These are phyloP conservation scores for Laodelphax striatellus DNA, from an alignment of 1,140 invertebrate genomes.

Conservation along the genomic window DNA sequence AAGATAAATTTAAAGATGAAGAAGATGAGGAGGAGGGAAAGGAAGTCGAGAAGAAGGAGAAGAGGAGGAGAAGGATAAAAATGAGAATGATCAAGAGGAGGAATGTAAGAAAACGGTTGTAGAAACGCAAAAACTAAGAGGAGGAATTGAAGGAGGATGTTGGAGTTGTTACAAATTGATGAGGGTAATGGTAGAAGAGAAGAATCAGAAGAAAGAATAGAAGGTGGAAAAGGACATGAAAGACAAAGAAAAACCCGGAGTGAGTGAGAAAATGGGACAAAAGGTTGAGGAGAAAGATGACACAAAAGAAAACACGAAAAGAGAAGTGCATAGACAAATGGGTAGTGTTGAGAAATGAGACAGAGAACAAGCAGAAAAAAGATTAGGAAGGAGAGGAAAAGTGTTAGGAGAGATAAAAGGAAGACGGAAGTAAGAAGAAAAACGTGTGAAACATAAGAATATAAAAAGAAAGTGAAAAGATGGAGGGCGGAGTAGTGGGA, in stretches of 20 bases:
- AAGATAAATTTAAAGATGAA: no score
- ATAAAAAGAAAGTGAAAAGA: constrained; percentile 4
- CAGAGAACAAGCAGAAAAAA: background rate
- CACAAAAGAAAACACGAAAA: no score
- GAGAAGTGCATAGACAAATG: no score
- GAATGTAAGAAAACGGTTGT: background rate
- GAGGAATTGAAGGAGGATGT: background rate
- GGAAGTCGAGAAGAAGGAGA: background rate
- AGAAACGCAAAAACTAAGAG: background rate
- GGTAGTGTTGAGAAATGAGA: no score
- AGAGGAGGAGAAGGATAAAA: background rate
- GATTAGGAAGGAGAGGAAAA: no score
- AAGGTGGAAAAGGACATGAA: background rate
- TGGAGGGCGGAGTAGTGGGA: constrained; percentile 8
- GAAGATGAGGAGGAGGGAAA: background rate
- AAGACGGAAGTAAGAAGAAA: background rate
- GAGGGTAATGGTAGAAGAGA: background rate
- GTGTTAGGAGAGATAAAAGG: no score
- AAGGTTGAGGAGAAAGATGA: no score
- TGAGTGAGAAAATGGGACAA: no score
- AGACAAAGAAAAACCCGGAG: background rate
- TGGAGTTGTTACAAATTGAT: background rate
- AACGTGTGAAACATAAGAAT: no score
- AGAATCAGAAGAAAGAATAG: constrained; percentile 1
- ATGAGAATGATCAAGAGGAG: background rate